Evolutionary conservation across 2,797 vertebrate genomes (phyloP), one percentile per base, ranked within the genome.

Genomic region (Crax fasciolata): DNA sequence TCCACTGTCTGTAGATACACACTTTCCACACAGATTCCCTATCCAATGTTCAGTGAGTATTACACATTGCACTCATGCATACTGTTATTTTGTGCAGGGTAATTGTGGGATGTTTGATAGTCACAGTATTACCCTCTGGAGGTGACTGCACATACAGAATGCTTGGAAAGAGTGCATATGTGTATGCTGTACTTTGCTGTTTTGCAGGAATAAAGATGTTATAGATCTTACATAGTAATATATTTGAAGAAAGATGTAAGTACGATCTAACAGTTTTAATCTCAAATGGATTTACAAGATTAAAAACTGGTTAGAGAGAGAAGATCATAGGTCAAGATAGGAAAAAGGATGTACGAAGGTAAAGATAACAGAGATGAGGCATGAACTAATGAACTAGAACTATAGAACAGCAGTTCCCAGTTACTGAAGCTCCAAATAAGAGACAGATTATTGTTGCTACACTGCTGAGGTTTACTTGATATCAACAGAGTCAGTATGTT

Each of bases 301-400:
- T 79, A 90, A 79, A 92, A 87, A 25, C 21, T 80, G 52, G 28
- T 73, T 92, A 84, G 41, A 86, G 23, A 73, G 61, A 54, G 28
- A 90, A 58, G 5, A 71, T 35, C 58, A 39, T 10, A 62, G 52
- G 25, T 58, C 71, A 57, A 80, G 14, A 68, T 0, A 1, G 71
- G 41, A 91, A 75, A 92, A 85, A 59, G 49, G 25, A 74, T 23
- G 5, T 44, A 38, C 82, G 35, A 76, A 44, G 35, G 49, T 57
- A 83, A 79, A 85, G 19, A 57, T 59, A 59, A 88, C 38, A 5
- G 3, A 75, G 41, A 79, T 35, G 49, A 89, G 38, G 27, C 3
- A 5, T 21, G 91, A 90, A 62, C 7, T 52, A 15, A 43, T 49
- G 41, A 81, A 18, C 17, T 41, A 25, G 15, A 70, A 11, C 58